Base-by-base conservation (phyloP, 2,797 vertebrate genomes). In the Anabacerthia variegaticeps region DNA sequence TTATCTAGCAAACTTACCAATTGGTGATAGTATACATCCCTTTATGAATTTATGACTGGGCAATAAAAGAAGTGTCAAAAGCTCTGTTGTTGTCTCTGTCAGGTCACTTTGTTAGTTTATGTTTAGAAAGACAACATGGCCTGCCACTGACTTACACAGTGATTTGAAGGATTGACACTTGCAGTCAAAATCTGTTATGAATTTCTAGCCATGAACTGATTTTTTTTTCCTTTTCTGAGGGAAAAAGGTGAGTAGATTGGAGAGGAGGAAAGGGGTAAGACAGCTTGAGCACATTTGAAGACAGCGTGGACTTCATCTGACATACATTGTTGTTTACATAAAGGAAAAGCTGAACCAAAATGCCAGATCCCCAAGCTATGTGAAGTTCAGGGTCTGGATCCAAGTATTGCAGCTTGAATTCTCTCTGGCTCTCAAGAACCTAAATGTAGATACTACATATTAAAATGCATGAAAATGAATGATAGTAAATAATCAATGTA, bases 11-110 rank as follows among this genome's bases (percentile, higher is more conserved):
- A 98, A 98, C 97, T 98, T 97, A 97, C 95, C 97, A 96, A 89
- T 81, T 96, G 96, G 94, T 89, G 97, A 85, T 89, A 96, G 93
- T 92, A 86, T 92, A 92, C 88, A 92, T 92, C 91, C 89, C 93
- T 97, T 98, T 97, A 97, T 98, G 97, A 98, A 98, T 99, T 99
- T 98, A 99, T 98, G 98, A 98, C 92, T 48, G 96, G 97, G 97
- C 97, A 97, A 97, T 98, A 98, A 97, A 98, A 98, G 97, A 97
- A 98, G 97, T 98, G 97, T 97, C 97, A 97, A 95, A 96, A 97
- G 94, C 92, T 92, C 90, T 92, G 92, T 94, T 95, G 95, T 94
- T 94, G 91, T 91, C 95, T 96, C 93, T 93, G 80, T 89, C 90
- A 94, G 97, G 95, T 97, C 96, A 92, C 94, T 98, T 97, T 98